Conservation (phyloP, 2,797 vertebrate species). For the Sorex maritimensis region DNA sequence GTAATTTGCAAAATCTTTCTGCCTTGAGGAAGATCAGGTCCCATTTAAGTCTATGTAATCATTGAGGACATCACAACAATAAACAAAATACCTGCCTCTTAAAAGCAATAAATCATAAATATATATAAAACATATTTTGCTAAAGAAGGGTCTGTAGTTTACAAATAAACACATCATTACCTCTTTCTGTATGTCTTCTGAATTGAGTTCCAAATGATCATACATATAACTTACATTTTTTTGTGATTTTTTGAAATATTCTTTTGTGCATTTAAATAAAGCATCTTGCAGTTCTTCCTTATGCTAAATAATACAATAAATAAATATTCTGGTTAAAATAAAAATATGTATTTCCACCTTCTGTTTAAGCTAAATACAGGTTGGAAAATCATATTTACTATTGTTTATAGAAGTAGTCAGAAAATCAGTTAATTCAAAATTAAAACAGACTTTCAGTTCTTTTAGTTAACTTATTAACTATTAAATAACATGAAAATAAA, state of each 20-base stretch:
- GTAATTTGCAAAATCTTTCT: no score
- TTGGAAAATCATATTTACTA: background rate
- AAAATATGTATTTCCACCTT: background rate
- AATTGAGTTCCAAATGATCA: constrained; percentile 65
- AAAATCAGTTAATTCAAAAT: background rate
- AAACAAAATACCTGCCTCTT: background rate
- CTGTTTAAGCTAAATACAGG: constrained; percentile 20
- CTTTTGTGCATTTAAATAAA: constrained; percentile 47
- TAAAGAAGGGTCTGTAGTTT: background rate
- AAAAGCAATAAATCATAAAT: background rate
- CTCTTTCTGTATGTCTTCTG: constrained; percentile 74
- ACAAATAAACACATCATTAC: constrained; percentile 68
- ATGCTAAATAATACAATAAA: constrained; percentile 68
- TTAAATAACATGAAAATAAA: background rate
- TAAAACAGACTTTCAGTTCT: background rate
- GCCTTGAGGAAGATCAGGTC: no score
- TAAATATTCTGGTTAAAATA: background rate
- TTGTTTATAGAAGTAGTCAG: background rate
- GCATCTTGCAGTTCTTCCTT: background rate
- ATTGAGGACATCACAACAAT: no score
- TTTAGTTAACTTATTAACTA: background rate
- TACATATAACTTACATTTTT: constrained; percentile 30
- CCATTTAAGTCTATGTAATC: no score
- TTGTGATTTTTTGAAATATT: background rate
- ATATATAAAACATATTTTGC: background rate